Evolutionary conservation across 2,888 invertebrate genomes (phyloP).

Genomic region (Anarsia innoxiella): DNA sequence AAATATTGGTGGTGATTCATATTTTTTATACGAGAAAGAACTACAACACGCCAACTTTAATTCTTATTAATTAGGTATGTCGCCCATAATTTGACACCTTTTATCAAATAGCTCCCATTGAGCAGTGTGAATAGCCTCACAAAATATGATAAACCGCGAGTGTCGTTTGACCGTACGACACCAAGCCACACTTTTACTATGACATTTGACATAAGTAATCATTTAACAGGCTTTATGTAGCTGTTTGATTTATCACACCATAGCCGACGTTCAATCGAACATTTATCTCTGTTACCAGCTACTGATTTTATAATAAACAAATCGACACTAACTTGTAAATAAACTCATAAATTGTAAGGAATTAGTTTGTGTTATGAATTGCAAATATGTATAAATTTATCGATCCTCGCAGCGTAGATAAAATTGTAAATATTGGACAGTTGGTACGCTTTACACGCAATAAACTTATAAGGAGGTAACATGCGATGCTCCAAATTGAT

Average conservation of each 20-base stretch:
- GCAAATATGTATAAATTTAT: constrained; percentile 20
- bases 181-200: no score
- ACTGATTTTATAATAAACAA: constrained; percentile 13
- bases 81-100: no score
- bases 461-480: constrained; percentile 14
- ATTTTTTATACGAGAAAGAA: no score
- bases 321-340: constrained; percentile 14
- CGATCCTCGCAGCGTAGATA: constrained; percentile 15
- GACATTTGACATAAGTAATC: no score
- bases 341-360: constrained; percentile 17
- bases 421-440: constrained; percentile 16
- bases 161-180: no score
- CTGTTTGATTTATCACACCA: neutral
- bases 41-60: no score
- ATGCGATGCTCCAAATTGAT: constrained; percentile 5
- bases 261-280: constrained; percentile 1
- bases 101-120: no score
- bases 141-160: no score
- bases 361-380: constrained; percentile 21
- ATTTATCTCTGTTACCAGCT: constrained; percentile 3
- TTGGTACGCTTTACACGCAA: constrained; percentile 16
- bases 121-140: no score
- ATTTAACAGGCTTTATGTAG: no score
- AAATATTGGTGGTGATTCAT: no score
- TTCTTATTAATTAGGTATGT: no score